Evolutionary conservation across 2,113 vertebrate genomes (phyloP), one percentile per base, ranked within the genome.

Genomic region (Brienomyrus brachyistius): DNA sequence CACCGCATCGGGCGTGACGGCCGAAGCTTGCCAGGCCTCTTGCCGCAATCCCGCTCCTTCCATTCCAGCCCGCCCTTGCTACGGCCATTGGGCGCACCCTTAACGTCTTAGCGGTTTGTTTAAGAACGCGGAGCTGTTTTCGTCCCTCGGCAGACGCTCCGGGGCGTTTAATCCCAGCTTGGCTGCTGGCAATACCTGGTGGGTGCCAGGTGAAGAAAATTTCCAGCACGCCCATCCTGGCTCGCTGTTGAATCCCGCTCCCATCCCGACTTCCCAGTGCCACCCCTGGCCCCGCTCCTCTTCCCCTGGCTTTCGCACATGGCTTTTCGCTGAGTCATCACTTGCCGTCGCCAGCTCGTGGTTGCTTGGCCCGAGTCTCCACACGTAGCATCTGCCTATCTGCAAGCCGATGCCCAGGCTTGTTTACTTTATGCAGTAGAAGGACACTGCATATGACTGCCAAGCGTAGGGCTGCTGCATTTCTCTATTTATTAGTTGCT

Each of bases 251-350:
- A 40, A 27, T 17, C 0, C 77, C 21, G 11, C 35, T 27, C 86
- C 13, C n/a, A 19, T 40, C 15, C 83, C 47, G 4, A 23, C 59
- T 47, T 11, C 8, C 47, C 85, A 19, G 10, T 5, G 5, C 54
- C 48, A 54, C 21, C 50, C 77, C 56, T 45, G n/a, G 19, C 66
- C 74, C 27, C 7, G 19, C 47, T 15, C 11, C 66, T 50, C 13
- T 11, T n/a, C 88, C 88, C 83, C 31, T 17, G 45, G 74, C 52
- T 89, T 89, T 19, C 88, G 40, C 66, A 56, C 62, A 15, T 62
- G 50, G 43, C 87, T 40, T 52, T 10, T 88, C 8, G 50, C 66
- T 80, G 52, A 54, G 31, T 82, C n/a, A 15, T 43, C 66, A 5
- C 89, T 84, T 23, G 27, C 66, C 9, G 86, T 50, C 51, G 48